phyloP scores from a whole-genome alignment of 1,140 invertebrate genomes.

The Camponotus pennsylvanicus region DNA sequence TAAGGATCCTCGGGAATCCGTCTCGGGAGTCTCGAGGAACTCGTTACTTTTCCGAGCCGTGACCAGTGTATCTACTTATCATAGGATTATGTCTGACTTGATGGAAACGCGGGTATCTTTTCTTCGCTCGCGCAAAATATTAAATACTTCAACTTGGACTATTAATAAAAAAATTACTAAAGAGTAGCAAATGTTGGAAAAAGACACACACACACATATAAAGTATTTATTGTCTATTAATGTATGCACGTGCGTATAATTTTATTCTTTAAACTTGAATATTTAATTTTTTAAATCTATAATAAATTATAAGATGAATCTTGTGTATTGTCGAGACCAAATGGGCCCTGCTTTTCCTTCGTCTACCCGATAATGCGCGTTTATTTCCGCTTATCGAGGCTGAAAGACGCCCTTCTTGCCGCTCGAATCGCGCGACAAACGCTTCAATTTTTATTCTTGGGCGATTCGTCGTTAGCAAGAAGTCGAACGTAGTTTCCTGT shows the following conservation, averaged over 20 bases:
- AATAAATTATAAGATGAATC: too few relatives aligned
- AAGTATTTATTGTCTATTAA: background rate
- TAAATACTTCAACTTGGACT: conserved; percentile 10
- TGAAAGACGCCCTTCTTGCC: background rate
- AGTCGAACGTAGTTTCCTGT: conserved; percentile 60
- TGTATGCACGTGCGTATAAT: background rate
- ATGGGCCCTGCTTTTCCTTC: background rate
- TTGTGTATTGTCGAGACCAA: background rate
- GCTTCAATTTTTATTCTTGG: conserved; percentile 43
- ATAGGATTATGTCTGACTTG: conserved; percentile 4
- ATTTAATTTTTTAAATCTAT: background rate
- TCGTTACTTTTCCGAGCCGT: conserved; percentile 35
- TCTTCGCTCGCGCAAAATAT: background rate
- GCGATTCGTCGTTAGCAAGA: conserved; percentile 53
- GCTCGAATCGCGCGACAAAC: conserved; percentile 29
- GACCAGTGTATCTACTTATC: conserved; percentile 25
- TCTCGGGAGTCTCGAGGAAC: conserved; percentile 33
- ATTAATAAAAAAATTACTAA: background rate
- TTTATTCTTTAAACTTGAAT: background rate
- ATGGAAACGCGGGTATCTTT: conserved; percentile 37
- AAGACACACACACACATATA: background rate
- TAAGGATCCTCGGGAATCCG: conserved; percentile 47
- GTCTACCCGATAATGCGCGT: background rate
- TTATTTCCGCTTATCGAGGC: conserved; percentile 17
- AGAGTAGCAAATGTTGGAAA: background rate